Evolutionary conservation across 2,113 vertebrate genomes (phyloP), one percentile per base, ranked within the genome.

Genomic region (Thermophis baileyi): DNA sequence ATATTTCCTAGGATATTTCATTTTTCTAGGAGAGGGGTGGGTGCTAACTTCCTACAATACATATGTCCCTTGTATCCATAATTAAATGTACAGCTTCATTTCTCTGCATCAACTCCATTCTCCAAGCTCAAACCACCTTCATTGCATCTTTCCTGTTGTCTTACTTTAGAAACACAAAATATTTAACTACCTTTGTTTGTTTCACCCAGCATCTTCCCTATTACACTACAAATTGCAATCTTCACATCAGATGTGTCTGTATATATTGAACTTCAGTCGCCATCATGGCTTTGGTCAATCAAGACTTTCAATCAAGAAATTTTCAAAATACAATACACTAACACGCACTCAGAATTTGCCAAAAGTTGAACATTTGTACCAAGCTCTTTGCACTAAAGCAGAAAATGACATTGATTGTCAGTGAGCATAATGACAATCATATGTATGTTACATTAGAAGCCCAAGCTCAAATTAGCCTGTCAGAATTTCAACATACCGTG

Each of bases 321-420:
- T 81, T 81, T 40, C 69, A 81, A 40, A 40, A 40, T 40, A 81
- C 16, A 81, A 40, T 40, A 35, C 18, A 81, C 1, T 22, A 22
- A 81, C 35, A 22, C 0, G 7, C 35, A 81, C 18, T 93, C 95
- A 90, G 44, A 49, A 1, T 93, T 93, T 96, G 92, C 74, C 93
- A 89, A 95, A 85, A 95, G 89, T 85, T 85, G 88, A 95, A 96
- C 92, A 93, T 95, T 92, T 44, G 92, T 85, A 93, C 92, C 94
- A 90, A 96, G 91, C 94, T 91, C 90, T 91, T 95, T 93, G 91
- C 96, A 95, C 96, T 96, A 95, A 95, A 97, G 95, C 81, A 95
- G 96, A 95, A 97, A 97, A 96, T 96, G 97, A 97, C 97, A 96
- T 96, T 95, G 97, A 97, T 96, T 97, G 98, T 97, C 98, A 97